Conservation (phyloP, 2,113 vertebrate species). For the Antechinus flavipes region DNA sequence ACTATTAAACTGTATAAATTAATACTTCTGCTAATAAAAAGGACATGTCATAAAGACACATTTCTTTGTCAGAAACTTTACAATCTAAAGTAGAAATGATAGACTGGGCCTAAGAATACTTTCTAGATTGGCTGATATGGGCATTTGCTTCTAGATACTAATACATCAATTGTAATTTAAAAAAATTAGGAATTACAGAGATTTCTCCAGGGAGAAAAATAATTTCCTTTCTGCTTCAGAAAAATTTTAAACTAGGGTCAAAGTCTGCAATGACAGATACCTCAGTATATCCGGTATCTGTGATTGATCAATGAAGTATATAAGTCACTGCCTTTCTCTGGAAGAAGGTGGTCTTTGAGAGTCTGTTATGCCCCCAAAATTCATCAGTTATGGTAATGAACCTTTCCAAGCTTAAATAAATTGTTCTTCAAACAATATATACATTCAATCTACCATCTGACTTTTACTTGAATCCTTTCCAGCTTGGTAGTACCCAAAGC, state of each 20-base stretch:
- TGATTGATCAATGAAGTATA: neutral
- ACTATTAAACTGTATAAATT: neutral
- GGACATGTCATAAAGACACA: constrained; percentile 47
- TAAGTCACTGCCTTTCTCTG: neutral
- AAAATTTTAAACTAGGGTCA: neutral
- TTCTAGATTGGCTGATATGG: constrained; percentile 64
- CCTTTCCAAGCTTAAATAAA: neutral
- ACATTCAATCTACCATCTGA: neutral
- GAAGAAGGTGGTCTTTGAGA: neutral
- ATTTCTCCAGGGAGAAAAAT: neutral
- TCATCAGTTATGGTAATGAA: neutral
- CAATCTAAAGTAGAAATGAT: constrained; percentile 56
- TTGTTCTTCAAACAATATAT: neutral
- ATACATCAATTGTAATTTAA: neutral
- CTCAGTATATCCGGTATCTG: neutral
- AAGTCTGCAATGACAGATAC: neutral
- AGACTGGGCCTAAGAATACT: constrained; percentile 5
- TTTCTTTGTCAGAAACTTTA: constrained; percentile 39
- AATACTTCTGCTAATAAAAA: constrained; percentile 20
- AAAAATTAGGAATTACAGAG: neutral
- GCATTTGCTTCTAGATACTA: neutral
- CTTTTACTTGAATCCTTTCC: neutral
- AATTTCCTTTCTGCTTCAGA: neutral
- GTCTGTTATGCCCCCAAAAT: neutral
- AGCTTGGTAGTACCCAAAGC: neutral